Evolutionary conservation across 2,797 vertebrate genomes (phyloP), one percentile per base, ranked within the genome.

Genomic region (Euthynnus affinis): DNA sequence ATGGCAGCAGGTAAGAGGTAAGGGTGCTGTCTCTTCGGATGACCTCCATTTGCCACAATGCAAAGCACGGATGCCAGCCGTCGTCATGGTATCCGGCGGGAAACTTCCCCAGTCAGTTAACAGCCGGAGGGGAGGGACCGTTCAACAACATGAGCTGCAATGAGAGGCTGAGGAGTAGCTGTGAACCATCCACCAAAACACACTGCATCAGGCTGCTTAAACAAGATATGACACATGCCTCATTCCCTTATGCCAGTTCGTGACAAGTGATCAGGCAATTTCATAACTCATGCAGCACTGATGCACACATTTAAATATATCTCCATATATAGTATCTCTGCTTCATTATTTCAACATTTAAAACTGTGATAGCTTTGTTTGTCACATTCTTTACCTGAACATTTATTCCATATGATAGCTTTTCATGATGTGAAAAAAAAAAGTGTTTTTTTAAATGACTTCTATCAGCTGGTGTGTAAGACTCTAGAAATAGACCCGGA

Each of bases 141-240:
- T 76, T 88, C 72, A 49, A 70, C 87, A 84, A 81, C 83, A 81
- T 10, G 76, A 81, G 86, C 80, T 9, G 63, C 72, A 65, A 67
- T 14, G 74, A 81, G 83, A 74, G 66, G 79, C 78, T 53, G 87
- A 76, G 82, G 61, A 88, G 88, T 66, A 40, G 71, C 85, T 77
- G 86, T 66, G 82, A 90, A 86, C 42, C 85, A 53, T 71, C 80
- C 61, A 79, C 84, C 80, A 61, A 77, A 87, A 78, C 65, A 75
- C 71, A 78, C 75, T 64, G 84, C 80, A 59, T 80, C 80, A 78
- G 59, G 80, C 84, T 81, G 82, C 78, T 74, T 80, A 82, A 92
- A 92, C 86, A 58, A 86, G 89, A 92, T 84, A 82, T 86, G 93
- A 93, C 92, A 91, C 83, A 79, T 92, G 90, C 87, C 89, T 86